Percentiles rank a stretch among this genome's conserved stretches.
These are phyloP conservation scores for Tyria jacobaeae DNA, from an alignment of 2,888 invertebrate genomes.

Conservation along the genomic window DNA sequence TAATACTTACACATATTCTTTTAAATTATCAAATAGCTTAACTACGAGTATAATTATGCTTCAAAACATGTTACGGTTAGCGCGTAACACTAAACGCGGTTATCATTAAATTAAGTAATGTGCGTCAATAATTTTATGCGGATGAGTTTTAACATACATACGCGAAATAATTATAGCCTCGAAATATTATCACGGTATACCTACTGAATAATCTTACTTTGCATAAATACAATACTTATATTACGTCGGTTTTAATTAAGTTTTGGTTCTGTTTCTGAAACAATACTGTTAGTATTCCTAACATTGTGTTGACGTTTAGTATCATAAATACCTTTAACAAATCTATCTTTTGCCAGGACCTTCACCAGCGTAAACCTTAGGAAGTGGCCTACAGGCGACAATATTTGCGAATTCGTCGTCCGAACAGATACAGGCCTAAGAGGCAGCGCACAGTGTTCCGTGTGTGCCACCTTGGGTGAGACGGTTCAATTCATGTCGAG, in stretches of 20 bases:
- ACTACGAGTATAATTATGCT: too few species aligned
- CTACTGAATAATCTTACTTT: constrained; percentile 23
- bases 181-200: constrained; percentile 15
- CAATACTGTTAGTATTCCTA: background rate
- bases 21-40: constrained; percentile 6
- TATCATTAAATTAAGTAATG: constrained; percentile 39
- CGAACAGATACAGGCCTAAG: too few species aligned
- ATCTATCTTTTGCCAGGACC: too few species aligned
- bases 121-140: constrained; percentile 22
- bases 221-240: constrained; percentile 22
- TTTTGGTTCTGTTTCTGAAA: constrained; percentile 13
- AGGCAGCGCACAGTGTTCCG: too few species aligned
- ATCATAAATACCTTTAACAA: background rate
- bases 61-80: constrained; percentile 27
- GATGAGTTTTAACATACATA: constrained; percentile 24
- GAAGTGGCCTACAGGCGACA: too few species aligned
- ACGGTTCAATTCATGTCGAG: too few species aligned
- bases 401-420: too few species aligned
- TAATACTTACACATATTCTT: background rate
- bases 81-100: constrained; percentile 27
- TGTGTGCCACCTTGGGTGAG: too few species aligned
- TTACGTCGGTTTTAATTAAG: constrained; percentile 12
- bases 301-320: background rate
- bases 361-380: too few species aligned
- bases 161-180: constrained; percentile 17